Percentiles rank a stretch among this genome's conserved stretches.
These are phyloP conservation scores for Orussus abietinus DNA, from an alignment of 1,140 invertebrate species.

Conservation along the genomic window DNA sequence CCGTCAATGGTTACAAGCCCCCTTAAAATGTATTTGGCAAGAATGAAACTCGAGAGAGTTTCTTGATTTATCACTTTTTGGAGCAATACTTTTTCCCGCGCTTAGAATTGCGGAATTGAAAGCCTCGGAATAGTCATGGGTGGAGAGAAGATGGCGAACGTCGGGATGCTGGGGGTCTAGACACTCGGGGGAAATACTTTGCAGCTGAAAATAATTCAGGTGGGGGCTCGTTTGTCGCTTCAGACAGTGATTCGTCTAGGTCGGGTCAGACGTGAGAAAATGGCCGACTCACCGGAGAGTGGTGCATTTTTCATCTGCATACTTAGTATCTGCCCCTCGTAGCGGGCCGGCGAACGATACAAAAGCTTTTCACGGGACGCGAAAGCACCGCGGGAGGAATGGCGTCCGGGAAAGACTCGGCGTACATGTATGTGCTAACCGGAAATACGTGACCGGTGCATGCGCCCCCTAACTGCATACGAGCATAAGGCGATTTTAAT, in stretches of 20 bases:
- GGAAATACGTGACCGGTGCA: too few species aligned
- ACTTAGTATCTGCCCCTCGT: conserved; percentile 23
- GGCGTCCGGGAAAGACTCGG: too few species aligned
- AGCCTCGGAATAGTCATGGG: too few species aligned
- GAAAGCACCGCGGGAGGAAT: neutral
- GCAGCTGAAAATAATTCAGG: conserved; percentile 28
- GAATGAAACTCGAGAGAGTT: too few species aligned
- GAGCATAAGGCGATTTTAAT: too few species aligned
- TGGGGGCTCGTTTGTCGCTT: conserved; percentile 30
- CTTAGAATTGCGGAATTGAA: too few species aligned
- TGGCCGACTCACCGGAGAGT: conserved; percentile 13
- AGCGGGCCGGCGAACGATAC: neutral
- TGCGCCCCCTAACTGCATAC: too few species aligned
- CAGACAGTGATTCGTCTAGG: conserved; percentile 33
- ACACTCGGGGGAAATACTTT: conserved; percentile 15
- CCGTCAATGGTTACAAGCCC: too few species aligned
- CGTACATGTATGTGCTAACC: too few species aligned
- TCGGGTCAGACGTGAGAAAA: conserved; percentile 28
- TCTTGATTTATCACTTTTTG: too few species aligned
- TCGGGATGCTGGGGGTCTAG: conserved; percentile 12
- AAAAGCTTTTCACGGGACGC: neutral
- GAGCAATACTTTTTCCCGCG: too few species aligned
- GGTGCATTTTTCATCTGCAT: conserved; percentile 35
- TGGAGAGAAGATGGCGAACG: conserved; percentile 7
- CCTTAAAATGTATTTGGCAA: too few species aligned